These are phyloP conservation scores for Equus quagga DNA, from an alignment of 2,113 vertebrate species.

Conservation along the genomic window DNA sequence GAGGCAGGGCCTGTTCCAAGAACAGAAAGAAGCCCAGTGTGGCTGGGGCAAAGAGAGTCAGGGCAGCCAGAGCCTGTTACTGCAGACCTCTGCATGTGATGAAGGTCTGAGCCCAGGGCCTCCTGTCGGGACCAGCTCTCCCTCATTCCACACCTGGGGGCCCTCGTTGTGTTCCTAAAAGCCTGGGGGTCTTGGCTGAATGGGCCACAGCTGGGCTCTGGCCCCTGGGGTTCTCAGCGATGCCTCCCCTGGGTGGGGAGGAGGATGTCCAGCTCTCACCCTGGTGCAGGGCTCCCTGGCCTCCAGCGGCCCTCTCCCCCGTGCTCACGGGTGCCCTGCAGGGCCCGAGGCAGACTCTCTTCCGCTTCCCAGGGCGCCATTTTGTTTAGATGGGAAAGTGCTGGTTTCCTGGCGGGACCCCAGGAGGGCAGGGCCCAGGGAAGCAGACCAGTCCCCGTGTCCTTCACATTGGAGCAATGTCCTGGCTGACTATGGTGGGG, in stretches of 20 bases:
- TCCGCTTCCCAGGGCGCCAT: too few species aligned
- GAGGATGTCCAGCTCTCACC: too few species aligned
- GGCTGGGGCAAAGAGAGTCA: too few species aligned
- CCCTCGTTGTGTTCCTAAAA: neutral
- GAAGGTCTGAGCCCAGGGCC: neutral
- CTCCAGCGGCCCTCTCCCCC: fast-evolving
- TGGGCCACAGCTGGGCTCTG: fast-evolving
- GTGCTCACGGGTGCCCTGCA: too few species aligned
- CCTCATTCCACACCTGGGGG: fast-evolving
- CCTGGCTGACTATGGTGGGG: neutral
- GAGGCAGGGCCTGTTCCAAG: fast-evolving
- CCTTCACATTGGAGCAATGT: neutral
- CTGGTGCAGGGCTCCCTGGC: fast-evolving
- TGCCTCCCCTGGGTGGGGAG: neutral
- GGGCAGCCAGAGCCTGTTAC: too few species aligned
- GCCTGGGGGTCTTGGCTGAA: fast-evolving
- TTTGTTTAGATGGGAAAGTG: neutral
- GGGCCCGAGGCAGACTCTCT: fast-evolving
- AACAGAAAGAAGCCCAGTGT: neutral
- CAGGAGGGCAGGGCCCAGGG: neutral
- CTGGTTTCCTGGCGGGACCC: neutral
- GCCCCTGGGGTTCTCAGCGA: neutral
- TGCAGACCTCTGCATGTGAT: too few species aligned
- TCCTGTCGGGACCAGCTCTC: neutral
- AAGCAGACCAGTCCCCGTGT: fast-evolving